These are phyloP conservation scores for Mormyrus lacerda DNA, from an alignment of 2,113 vertebrate species.

Conservation along the genomic window DNA sequence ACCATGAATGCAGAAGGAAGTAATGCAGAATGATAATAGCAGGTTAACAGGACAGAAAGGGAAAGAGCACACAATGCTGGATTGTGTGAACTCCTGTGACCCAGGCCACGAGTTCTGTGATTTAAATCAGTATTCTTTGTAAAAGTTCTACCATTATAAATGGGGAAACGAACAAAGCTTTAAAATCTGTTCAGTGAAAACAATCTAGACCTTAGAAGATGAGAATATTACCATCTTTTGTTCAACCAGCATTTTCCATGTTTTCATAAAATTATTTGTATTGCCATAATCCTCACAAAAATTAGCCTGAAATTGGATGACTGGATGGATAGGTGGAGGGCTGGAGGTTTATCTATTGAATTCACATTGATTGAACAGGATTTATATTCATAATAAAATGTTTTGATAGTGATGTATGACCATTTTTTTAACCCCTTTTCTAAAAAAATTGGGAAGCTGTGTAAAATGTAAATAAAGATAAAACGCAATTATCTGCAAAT, in stretches of 20 bases:
- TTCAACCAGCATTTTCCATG: neutral
- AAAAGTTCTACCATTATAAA: neutral
- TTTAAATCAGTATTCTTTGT: neutral
- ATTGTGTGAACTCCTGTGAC: neutral
- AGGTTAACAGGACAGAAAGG: neutral
- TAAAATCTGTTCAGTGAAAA: neutral
- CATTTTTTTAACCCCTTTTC: neutral
- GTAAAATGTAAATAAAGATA: neutral
- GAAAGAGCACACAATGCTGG: neutral
- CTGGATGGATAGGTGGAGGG: neutral
- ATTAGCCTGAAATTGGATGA: neutral
- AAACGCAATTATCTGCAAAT: neutral
- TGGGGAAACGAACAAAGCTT: neutral
- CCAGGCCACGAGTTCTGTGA: neutral
- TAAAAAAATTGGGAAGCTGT: neutral
- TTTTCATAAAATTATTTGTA: neutral
- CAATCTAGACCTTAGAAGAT: neutral
- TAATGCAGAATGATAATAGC: neutral
- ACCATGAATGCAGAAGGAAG: neutral
- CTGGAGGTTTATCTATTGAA: neutral
- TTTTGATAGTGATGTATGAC: neutral
- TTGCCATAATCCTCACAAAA: neutral
- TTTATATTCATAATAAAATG: neutral
- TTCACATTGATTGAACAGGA: neutral
- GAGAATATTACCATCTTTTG: neutral